Base-by-base conservation (phyloP, 1,140 invertebrate genomes). In the Saccostrea cuccullata region DNA sequence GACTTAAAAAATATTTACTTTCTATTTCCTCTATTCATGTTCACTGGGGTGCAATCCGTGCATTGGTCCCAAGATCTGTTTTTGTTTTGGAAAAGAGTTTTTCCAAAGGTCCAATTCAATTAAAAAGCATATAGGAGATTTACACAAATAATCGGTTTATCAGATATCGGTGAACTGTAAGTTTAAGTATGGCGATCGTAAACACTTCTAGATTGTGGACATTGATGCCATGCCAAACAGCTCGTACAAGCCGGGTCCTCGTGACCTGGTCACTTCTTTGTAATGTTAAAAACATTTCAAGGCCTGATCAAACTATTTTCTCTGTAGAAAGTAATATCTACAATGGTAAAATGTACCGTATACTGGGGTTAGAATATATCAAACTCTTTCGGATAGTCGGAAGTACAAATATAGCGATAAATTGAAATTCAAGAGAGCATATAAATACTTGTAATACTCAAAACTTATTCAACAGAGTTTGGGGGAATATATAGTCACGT, bases 21-120 rank as follows among this genome's bases (percentile, higher is more conserved):
- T n/a, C 58, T 20, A 17, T 17, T 64, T 64, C 15, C 58, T 47
- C 17, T 64, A n/a, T 64, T 64, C n/a, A 64, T 64, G 58, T 64
- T 64, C 58, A 64, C n/a, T 64, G 17, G 58, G 58, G 58, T 64
- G 58, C 58, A 64, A 64, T 64, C n/a, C 58, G n/a, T 64, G 58
- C 17, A 64, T 64, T 64, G 58, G 17, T 64, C n/a, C 58, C 17
- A 20, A 64, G n/a, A n/a, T 17, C 17, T 64, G 58, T 64, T 64
- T 64, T n/a, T 64, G 58, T 64, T n/a, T 64, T 64, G 58, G 17
- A 64, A 17, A 20, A 64, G 17, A 17, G 15, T 64, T 64, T 64
- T 17, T 64, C 58, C n/a, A 47, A 64, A 64, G 58, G 58, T 64
- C 58, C 17, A n/a, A 20, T 64, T 64, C 58, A 6, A 64, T 64